Evolutionary conservation across 2,888 invertebrate genomes (phyloP).

Genomic region (Hipparchia semele): DNA sequence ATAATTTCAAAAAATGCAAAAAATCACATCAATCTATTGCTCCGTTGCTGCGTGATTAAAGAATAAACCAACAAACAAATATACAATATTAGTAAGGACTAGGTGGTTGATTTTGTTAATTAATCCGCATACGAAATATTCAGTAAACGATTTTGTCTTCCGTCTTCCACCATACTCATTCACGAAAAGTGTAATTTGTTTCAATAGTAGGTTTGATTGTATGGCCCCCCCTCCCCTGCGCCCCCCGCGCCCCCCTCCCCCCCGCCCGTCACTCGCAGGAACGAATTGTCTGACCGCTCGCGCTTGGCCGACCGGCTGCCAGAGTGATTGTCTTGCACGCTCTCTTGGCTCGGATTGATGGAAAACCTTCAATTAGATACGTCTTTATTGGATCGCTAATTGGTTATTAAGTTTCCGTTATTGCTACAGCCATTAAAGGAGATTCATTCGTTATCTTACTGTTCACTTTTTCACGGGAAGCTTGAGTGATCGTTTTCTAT

Average conservation of each 20-base stretch:
- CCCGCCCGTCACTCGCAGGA: constrained; percentile 31
- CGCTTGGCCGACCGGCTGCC: constrained; percentile 24
- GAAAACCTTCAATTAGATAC: constrained; percentile 6
- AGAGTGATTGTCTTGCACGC: neutral
- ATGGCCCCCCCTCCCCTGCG: too few relatives aligned
- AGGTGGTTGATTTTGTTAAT: too few relatives aligned
- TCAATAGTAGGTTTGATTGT: constrained; percentile 36
- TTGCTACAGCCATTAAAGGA: neutral
- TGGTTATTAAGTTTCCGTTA: constrained; percentile 7
- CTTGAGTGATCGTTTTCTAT: neutral
- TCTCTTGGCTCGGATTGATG: neutral
- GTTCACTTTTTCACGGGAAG: neutral
- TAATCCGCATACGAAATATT: too few relatives aligned
- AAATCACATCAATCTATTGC: neutral
- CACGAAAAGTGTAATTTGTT: constrained; percentile 44
- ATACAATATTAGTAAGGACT: too few relatives aligned
- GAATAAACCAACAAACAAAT: too few relatives aligned
- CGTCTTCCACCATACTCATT: constrained; percentile 26
- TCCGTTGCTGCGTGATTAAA: neutral
- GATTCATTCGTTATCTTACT: neutral
- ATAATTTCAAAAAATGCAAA: too few relatives aligned
- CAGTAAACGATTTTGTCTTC: neutral
- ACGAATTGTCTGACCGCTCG: constrained; percentile 24
- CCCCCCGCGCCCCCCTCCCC: too few relatives aligned
- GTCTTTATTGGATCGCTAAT: constrained; percentile 14